Conservation (phyloP, 2,888 invertebrate species). For the Helobdella robusta region DNA sequence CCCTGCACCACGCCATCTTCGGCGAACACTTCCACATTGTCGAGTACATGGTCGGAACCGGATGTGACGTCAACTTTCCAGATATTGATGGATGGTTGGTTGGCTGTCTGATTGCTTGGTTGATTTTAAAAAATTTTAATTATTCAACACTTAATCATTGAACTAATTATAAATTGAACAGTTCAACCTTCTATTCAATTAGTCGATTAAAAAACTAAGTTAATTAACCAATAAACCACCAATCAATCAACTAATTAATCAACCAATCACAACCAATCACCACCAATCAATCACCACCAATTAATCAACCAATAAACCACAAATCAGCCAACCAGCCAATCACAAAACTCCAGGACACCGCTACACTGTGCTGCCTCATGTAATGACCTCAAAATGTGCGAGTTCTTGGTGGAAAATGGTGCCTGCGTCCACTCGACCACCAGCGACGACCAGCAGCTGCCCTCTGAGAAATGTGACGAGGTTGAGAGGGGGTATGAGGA, state of each 20-base stretch:
- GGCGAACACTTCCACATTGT: conserved; percentile 98
- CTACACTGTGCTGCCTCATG: conserved; percentile 94
- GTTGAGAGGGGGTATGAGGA: conserved; percentile 73
- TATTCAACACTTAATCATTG: no score
- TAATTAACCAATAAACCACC: no score
- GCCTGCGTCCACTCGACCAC: conserved; percentile 94
- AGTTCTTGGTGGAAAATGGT: conserved; percentile 90
- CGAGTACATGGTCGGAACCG: conserved; percentile 89
- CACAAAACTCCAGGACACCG: conserved; percentile 69
- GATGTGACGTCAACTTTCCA: conserved; percentile 97
- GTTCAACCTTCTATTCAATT: no score
- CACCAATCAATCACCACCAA: no score
- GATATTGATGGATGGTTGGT: conserved; percentile 89
- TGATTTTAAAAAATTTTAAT: not conserved
- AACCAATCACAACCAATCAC: no score
- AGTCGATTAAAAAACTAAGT: no score
- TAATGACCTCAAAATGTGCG: conserved; percentile 93
- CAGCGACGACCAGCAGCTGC: conserved; percentile 92
- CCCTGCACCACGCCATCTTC: conserved; percentile 96
- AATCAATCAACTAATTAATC: no score
- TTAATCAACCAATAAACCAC: no score
- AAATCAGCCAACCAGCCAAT: not conserved
- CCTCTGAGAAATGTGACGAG: conserved; percentile 97
- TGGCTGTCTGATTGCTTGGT: no score
- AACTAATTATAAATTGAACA: no score